Percentiles rank a stretch among this genome's conserved stretches.
Conservation (phyloP, 2,113 vertebrate genomes). For the Anolis carolinensis region DNA sequence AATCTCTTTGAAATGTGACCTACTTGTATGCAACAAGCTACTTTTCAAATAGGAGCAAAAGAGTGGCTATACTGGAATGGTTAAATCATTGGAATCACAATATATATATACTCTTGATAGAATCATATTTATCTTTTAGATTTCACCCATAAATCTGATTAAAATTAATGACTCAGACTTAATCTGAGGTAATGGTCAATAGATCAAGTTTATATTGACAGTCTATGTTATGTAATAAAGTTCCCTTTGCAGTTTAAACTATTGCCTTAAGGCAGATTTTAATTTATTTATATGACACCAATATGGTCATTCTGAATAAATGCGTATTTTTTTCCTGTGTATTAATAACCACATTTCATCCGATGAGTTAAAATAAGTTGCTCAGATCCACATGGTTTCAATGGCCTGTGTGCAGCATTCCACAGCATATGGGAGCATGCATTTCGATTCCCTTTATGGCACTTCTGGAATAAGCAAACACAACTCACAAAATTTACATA, state of each 20-base stretch:
- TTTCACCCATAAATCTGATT: not conserved
- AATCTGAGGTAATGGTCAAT: no score
- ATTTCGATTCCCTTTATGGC: conserved; percentile 17
- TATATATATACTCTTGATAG: no score
- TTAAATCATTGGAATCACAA: no score
- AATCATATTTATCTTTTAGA: not conserved
- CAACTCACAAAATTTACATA: conserved; percentile 42
- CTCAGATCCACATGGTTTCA: not conserved
- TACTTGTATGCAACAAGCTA: no score
- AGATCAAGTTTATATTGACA: not conserved
- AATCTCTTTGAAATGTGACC: not conserved
- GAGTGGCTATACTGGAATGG: no score
- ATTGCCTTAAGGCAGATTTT: not conserved
- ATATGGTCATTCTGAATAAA: not conserved
- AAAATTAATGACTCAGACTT: not conserved
- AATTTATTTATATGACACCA: not conserved
- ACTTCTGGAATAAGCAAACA: conserved; percentile 39
- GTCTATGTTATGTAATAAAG: not conserved
- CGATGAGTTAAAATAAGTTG: conserved; percentile 39
- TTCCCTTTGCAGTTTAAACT: not conserved
- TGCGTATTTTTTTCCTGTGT: not conserved
- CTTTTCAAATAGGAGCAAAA: no score
- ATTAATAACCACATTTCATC: conserved; percentile 36
- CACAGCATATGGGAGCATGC: not conserved
- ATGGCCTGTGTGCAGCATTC: not conserved